Evolutionary conservation across 2,888 invertebrate genomes (phyloP), one percentile per base, ranked within the genome.

Genomic region (Nomada lathburiana): DNA sequence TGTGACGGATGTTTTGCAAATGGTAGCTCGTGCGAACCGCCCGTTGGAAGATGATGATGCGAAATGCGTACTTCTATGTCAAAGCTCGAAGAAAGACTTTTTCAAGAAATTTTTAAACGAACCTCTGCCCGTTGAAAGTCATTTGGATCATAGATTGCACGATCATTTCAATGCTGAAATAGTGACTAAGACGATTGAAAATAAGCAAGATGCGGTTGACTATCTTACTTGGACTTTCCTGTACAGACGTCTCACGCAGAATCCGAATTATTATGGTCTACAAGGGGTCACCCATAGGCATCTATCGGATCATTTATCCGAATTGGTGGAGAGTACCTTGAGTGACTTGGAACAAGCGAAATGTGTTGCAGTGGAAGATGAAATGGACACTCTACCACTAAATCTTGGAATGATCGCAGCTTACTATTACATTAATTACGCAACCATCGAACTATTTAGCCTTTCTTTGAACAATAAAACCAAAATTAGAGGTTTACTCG

Each of bases 141-240:
- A 99, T 94, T 95, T 99, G 89, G 99, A 99, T 95, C 99, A 99
- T 92, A 96, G 98, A 83, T 95, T 99, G 2, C 99, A 99, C 94
- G 99, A 99, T 94, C 99, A 99, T 94, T 98, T 99, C 94, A 99
- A 99, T 94, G 99, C 99, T 0, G 99, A 99, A 95, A 99, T 99
- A 75, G 99, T 99, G 0, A 99, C 99, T 0, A 99, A 99, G 94
- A 99, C 99, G 0, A 98, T 99, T 89, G 99, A 99, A 94, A 99
- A 99, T 95, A 99, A 99, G 92, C 99, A 99, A 94, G 99, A 99
- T 92, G 99, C 99, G 0, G 99, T 99, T 0, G 99, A 99, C 95
- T 99, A 99, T 92, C 95, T 99, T 26, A 99, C 99, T 0, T 99
- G 99, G 99, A 99, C 99, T 0, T 98, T 99, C 95, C 95, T 99